Conservation (phyloP, 2,113 vertebrate species). For the Meriones unguiculatus region DNA sequence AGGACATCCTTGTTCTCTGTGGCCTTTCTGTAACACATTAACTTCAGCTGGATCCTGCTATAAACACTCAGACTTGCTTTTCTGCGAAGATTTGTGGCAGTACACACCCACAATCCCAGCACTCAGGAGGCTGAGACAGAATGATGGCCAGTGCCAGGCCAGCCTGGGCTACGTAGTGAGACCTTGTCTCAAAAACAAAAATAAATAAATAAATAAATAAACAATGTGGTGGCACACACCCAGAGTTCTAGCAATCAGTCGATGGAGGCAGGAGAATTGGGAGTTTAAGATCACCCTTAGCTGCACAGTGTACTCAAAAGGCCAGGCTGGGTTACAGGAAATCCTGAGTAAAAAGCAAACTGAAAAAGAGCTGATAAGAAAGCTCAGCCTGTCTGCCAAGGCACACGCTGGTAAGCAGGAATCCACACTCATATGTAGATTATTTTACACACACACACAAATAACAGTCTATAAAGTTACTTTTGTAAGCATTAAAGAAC, state of each 20-base stretch:
- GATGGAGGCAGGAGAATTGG: not conserved
- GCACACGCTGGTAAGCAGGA: not conserved
- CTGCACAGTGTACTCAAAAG: not conserved
- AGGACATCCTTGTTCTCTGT: not conserved
- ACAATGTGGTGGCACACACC: not conserved
- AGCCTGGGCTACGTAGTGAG: not conserved
- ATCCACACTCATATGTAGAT: not conserved
- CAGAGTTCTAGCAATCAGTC: not conserved
- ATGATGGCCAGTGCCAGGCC: not conserved
- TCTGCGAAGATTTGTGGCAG: not conserved
- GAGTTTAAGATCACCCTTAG: not conserved
- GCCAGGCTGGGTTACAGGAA: not conserved
- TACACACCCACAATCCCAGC: not conserved
- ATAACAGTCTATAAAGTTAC: not conserved
- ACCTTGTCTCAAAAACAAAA: not conserved
- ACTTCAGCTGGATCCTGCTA: not conserved
- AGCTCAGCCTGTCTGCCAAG: not conserved
- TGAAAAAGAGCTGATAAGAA: not conserved
- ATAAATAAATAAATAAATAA: not conserved
- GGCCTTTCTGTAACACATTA: slow-evolving; percentile 24
- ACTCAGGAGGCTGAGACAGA: not conserved
- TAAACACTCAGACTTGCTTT: not conserved
- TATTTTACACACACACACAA: not conserved
- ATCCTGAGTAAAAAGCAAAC: not conserved
- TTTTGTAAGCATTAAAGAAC: not conserved